These are phyloP conservation scores for Anolis carolinensis DNA, from an alignment of 2,113 vertebrate genomes.

Conservation along the genomic window DNA sequence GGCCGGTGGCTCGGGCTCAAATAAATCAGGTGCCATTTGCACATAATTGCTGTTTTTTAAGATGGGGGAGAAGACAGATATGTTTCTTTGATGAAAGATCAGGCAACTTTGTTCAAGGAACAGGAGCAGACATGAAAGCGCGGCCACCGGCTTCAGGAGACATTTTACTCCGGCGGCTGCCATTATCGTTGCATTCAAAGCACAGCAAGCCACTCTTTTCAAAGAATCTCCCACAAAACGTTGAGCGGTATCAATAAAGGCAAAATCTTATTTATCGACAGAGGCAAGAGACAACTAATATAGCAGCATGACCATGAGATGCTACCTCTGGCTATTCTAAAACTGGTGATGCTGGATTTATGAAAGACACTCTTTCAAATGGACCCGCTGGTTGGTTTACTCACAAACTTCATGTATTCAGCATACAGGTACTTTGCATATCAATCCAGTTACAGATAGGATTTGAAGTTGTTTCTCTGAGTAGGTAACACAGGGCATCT, in stretches of 20 bases:
- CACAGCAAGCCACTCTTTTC: conserved; percentile 21
- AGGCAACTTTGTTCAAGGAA: conserved; percentile 77
- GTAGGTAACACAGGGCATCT: too few relatives aligned
- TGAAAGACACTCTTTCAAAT: not conserved
- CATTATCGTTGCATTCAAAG: conserved; percentile 13
- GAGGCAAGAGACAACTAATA: conserved; percentile 33
- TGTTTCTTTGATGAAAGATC: conserved; percentile 84
- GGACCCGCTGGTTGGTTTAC: too few relatives aligned
- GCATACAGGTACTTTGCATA: too few relatives aligned
- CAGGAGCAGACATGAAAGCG: conserved; percentile 68
- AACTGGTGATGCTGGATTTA: not conserved
- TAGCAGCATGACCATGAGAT: not conserved
- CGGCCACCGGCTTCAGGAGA: conserved; percentile 49
- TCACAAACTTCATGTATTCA: too few relatives aligned
- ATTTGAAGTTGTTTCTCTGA: too few relatives aligned
- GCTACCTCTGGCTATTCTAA: not conserved
- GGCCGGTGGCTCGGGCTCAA: conserved; percentile 84
- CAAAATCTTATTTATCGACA: not conserved
- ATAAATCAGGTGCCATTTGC: conserved; percentile 95
- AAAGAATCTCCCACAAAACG: not conserved
- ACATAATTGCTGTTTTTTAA: conserved; percentile 90
- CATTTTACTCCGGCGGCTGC: conserved; percentile 46
- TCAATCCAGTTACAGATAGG: too few relatives aligned
- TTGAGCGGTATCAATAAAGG: not conserved
- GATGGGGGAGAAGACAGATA: conserved; percentile 82